These are phyloP conservation scores for Nyctibius bracteatus DNA, from an alignment of 2,113 vertebrate species.

Conservation along the genomic window DNA sequence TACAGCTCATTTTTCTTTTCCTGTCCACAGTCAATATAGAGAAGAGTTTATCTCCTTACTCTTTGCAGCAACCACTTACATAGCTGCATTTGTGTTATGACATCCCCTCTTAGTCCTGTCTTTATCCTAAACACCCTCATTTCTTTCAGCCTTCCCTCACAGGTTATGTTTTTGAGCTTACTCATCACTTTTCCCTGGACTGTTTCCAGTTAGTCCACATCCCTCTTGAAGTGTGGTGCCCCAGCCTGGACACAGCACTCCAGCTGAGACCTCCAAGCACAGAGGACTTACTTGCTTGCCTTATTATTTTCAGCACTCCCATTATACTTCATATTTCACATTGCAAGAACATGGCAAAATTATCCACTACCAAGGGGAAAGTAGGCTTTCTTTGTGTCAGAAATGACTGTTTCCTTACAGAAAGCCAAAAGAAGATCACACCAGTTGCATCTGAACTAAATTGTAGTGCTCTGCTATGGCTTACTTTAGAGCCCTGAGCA, in stretches of 20 bases:
- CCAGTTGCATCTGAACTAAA: background rate
- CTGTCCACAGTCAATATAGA: background rate
- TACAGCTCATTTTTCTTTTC: background rate
- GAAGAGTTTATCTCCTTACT: constrained; percentile 25
- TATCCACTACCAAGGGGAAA: background rate
- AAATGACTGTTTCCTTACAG: background rate
- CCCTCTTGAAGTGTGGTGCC: background rate
- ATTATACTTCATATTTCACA: background rate
- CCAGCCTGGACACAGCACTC: background rate
- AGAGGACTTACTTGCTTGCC: background rate
- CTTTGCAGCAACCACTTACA: background rate
- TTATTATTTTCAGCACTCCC: background rate
- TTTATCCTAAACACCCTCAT: background rate
- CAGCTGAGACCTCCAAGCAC: background rate
- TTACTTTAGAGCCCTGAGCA: background rate
- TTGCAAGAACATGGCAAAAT: background rate
- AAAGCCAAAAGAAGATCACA: background rate
- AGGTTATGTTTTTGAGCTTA: background rate
- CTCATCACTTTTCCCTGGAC: background rate
- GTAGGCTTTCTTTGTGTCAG: background rate
- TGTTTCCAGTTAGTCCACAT: background rate
- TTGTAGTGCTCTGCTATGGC: background rate
- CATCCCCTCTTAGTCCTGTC: background rate
- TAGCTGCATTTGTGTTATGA: background rate
- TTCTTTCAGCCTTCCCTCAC: background rate